A percentile compares a stretch with the other conserved stretches of the same genome.
Conservation (phyloP, 2,888 invertebrate species). For the Dioctria linearis region DNA sequence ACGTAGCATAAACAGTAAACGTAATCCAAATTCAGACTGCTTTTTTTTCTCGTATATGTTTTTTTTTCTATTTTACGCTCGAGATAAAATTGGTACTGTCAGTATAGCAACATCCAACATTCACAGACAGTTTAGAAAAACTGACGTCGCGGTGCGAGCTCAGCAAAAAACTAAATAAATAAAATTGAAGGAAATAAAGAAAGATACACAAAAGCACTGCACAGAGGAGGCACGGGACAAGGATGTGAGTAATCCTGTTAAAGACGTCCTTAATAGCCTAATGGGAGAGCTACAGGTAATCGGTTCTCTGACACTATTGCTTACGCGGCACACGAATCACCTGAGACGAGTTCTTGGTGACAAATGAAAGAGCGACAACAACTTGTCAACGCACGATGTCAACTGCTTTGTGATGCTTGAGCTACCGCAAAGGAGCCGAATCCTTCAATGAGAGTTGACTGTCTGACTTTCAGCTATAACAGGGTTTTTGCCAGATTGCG, state of each 20-base stretch:
- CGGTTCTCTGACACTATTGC: constrained; percentile 38
- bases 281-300: constrained; percentile 47
- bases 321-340: constrained; percentile 40
- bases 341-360: constrained; percentile 44
- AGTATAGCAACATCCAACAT: constrained; percentile 1
- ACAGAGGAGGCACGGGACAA: constrained; percentile 37
- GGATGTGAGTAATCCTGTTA: constrained; percentile 45
- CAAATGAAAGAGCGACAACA: constrained; percentile 32
- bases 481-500: constrained; percentile 15
- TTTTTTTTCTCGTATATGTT: constrained; percentile 3
- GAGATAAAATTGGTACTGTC: constrained; percentile 32
- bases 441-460: constrained; percentile 50
- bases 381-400: constrained; percentile 45
- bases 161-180: background rate
- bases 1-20: constrained; percentile 29
- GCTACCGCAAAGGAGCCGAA: constrained; percentile 46
- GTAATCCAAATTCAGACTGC: constrained; percentile 21
- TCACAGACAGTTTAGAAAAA: constrained; percentile 24
- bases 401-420: constrained; percentile 30
- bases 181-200: constrained; percentile 7
- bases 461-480: constrained; percentile 44
- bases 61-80: constrained; percentile 33
- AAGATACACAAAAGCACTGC: constrained; percentile 19
- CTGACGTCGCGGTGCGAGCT: constrained; percentile 18
- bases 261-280: constrained; percentile 30